Percentiles rank a stretch among this genome's conserved stretches.
phyloP scores from a whole-genome alignment of 2,797 vertebrate genomes.

The Cryptoprocta ferox region DNA sequence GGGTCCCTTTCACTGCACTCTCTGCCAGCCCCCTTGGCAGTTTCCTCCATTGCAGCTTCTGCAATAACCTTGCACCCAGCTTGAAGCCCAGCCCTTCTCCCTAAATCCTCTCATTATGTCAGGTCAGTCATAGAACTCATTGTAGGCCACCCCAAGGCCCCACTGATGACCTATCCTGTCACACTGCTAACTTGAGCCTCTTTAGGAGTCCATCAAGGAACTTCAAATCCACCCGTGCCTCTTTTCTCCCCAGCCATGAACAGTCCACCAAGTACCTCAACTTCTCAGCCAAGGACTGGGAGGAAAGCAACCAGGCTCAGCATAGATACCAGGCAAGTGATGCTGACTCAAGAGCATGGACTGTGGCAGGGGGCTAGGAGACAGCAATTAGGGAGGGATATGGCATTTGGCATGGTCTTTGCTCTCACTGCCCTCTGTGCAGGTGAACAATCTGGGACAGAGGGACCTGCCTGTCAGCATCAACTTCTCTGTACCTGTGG shows the following conservation, averaged over 20 bases:
- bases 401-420: not conserved
- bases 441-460: slow-evolving; percentile 88
- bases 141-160: not conserved
- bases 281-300: slow-evolving; percentile 85
- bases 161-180: not conserved
- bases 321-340: slow-evolving; percentile 87
- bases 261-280: slow-evolving; percentile 88
- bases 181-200: not conserved
- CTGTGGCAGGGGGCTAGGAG: not conserved
- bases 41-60: not conserved
- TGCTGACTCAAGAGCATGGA: rapidly evolving
- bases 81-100: not conserved
- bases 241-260: slow-evolving; percentile 82
- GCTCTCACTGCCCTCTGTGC: not conserved
- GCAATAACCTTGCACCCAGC: not conserved
- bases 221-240: not conserved
- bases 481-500: slow-evolving; percentile 88
- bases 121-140: not conserved
- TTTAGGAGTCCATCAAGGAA: not conserved
- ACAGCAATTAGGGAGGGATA: not conserved
- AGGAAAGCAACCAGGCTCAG: slow-evolving; percentile 75
- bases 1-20: not conserved
- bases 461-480: slow-evolving; percentile 84
- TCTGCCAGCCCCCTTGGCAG: too few species aligned
- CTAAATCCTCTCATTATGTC: not conserved